Conservation (phyloP, 2,113 vertebrate species). For the Naja naja region DNA sequence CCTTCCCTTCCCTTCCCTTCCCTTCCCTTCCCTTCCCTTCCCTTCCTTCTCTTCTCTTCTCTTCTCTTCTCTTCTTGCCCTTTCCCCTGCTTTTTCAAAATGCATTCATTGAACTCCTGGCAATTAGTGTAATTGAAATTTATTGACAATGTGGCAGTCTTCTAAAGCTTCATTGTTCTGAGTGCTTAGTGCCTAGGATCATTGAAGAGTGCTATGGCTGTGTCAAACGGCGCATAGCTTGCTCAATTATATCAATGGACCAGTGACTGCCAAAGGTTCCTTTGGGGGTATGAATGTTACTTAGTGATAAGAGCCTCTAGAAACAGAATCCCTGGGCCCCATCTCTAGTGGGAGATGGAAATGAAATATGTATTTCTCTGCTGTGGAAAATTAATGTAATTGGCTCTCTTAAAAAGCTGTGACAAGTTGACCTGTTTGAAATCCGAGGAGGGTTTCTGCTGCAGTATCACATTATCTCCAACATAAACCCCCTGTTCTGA, state of each 20-base stretch:
- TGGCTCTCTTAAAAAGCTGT: constrained; percentile 83
- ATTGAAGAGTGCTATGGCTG: constrained; percentile 75
- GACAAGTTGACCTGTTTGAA: constrained; percentile 84
- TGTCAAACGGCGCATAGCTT: constrained; percentile 82
- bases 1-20: constrained; percentile 53
- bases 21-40: constrained; percentile 61
- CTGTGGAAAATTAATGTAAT: constrained; percentile 90
- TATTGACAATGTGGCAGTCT: constrained; percentile 88
- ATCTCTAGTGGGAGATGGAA: constrained; percentile 89
- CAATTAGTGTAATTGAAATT: constrained; percentile 98
- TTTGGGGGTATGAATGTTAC: constrained; percentile 92
- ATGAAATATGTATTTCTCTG: constrained; percentile 89
- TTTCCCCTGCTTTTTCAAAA: constrained; percentile 70
- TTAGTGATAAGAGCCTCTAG: constrained; percentile 93
- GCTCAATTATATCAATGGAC: constrained; percentile 93
- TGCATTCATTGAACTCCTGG: constrained; percentile 88
- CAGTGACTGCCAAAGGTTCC: constrained; percentile 90
- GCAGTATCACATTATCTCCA: constrained; percentile 71
- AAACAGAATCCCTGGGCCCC: constrained; percentile 86
- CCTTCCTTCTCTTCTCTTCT: constrained; percentile 47
- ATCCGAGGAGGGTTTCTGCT: constrained; percentile 74
- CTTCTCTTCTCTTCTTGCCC: constrained; percentile 65
- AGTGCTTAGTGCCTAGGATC: constrained; percentile 77
- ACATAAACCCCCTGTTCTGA: constrained; percentile 57
- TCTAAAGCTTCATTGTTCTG: constrained; percentile 86